Evolutionary conservation across 2,888 invertebrate genomes (phyloP).

Genomic region (Steinernema scapterisci): DNA sequence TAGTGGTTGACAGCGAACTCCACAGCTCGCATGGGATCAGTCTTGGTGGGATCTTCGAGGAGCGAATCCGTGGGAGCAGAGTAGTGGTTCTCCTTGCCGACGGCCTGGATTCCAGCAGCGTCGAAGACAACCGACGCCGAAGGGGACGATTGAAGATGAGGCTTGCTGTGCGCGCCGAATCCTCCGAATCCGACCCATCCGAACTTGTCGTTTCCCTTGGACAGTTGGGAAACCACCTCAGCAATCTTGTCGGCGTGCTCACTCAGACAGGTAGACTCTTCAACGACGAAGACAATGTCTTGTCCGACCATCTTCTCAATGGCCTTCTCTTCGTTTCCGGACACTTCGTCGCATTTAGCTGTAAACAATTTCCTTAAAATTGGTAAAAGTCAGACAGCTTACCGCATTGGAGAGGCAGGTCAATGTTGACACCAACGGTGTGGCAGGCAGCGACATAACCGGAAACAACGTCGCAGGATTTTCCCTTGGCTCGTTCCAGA

Average conservation of each 20-base stretch:
- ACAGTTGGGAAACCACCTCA: not conserved
- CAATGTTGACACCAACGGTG: not conserved
- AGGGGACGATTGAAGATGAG: conserved; percentile 78
- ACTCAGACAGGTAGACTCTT: conserved; percentile 78
- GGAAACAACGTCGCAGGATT: conserved; percentile 15
- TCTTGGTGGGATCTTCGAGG: not conserved
- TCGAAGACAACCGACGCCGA: conserved; percentile 72
- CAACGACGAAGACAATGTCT: conserved; percentile 81
- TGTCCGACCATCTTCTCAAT: conserved; percentile 74
- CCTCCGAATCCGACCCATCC: conserved; percentile 84
- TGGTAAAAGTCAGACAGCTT: not conserved
- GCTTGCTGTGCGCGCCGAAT: conserved; percentile 76
- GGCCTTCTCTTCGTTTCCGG: conserved; percentile 71
- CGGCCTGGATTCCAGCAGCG: conserved; percentile 66
- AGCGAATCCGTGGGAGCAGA: not conserved
- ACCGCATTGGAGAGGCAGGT: conserved; percentile 6
- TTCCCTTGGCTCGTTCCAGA: not conserved
- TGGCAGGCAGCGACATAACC: conserved; percentile 25
- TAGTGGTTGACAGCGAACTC: conserved; percentile 53
- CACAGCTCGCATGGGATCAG: conserved; percentile 63
- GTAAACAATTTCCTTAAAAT: too few relatives aligned
- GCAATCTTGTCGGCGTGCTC: conserved; percentile 19
- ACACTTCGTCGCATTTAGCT: not conserved
- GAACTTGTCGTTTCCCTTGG: conserved; percentile 70
- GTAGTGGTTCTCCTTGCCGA: conserved; percentile 39